Base-by-base conservation (phyloP, 2,797 vertebrate species). In the Sebastiscus tertius region DNA sequence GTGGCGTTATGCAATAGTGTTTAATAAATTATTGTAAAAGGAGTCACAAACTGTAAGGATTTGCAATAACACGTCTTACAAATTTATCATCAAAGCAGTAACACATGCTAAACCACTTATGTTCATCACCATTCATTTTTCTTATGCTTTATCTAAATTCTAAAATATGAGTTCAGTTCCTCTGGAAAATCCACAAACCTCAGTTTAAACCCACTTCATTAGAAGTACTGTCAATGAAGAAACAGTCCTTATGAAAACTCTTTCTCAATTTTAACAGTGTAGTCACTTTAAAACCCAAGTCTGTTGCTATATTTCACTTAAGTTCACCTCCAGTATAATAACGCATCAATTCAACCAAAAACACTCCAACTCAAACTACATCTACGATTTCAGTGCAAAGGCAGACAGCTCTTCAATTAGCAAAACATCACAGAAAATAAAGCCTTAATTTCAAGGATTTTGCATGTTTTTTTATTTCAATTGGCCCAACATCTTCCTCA, bases 381-480 rank as follows among this genome's bases (percentile, higher is more conserved):
- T 11, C 20, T 61, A 36, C 6, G 4, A 67, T 63, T 36, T 67
- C 20, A 78, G 65, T 56, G 49, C 39, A 80, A 76, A 76, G 9
- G 20, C 63, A 78, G 22, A 60, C 1, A 75, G 5, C 52, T 27
- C 2, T 36, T 74, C 22, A n/a, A 74, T 71, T 24, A 22, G 5
- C 18, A 71, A 77, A 58, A 52, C 7, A 39, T 8, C 24, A 78
- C 55, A 75, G 29, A 18, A 74, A 54, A 72, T n/a, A 46, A 60
- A 75, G 18, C 42, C 10, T 42, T 79, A 2, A 39, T 55, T 42
- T 69, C 12, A 63, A 22, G 4, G 8, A 26, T 80, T 80, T 77
- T 26, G 22, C 11, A 16, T 2, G 7, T 4, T 42, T 55, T 78
- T 42, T 58, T 39, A 62, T 70, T 81, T 29, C 1, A 73, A 49